phyloP scores from a whole-genome alignment of 37 sponge, comb jelly and placozoan genomes.

The Geodia barretti region DNA sequence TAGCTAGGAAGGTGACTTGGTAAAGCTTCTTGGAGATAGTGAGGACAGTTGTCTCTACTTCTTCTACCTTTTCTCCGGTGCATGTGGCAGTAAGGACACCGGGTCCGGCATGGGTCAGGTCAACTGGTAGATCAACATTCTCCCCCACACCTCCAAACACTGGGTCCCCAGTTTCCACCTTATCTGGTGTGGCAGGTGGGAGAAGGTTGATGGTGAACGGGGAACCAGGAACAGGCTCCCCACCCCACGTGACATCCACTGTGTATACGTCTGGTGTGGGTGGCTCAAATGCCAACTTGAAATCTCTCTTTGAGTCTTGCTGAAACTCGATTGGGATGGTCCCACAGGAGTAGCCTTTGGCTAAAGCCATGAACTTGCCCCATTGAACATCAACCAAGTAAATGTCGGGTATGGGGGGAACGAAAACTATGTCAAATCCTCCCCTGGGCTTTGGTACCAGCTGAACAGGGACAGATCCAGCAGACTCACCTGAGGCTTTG shows the following conservation, averaged over 20 bases:
- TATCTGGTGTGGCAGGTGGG: conserved; percentile 48
- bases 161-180: conserved; percentile 40
- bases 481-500: conserved; percentile 9
- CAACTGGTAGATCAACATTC: conserved; percentile 33
- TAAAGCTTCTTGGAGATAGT: background rate
- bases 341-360: conserved; percentile 46
- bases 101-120: conserved; percentile 54
- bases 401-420: conserved; percentile 42
- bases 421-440: background rate
- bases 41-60: conserved; percentile 38
- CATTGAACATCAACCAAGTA: conserved; percentile 60
- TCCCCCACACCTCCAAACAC: conserved; percentile 29
- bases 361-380: conserved; percentile 49
- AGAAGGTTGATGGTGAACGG: conserved; percentile 54
- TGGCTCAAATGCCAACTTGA: conserved; percentile 47
- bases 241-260: conserved; percentile 67
- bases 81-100: conserved; percentile 58
- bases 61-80: conserved; percentile 29
- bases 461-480: conserved; percentile 30
- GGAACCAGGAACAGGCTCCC: conserved; percentile 53
- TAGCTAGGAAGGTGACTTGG: conserved; percentile 44
- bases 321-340: conserved; percentile 18
- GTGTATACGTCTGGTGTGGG: conserved; percentile 43
- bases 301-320: conserved; percentile 1
- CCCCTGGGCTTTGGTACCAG: conserved; percentile 16